Evolutionary conservation across 1,140 invertebrate genomes (phyloP).

Genomic region (Drosophila hydei): DNA sequence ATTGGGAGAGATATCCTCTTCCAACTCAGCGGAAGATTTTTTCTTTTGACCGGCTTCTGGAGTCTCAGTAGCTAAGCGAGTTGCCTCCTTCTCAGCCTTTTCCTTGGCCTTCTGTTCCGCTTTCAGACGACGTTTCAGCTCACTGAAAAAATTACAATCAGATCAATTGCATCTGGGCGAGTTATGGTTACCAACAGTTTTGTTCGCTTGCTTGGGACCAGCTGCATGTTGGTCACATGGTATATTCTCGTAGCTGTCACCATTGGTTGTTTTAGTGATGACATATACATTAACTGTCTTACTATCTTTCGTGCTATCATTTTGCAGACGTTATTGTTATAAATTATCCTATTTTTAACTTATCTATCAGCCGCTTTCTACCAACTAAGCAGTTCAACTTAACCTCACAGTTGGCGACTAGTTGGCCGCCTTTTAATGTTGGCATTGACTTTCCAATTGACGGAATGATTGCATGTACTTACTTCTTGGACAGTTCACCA

Average conservation of each 20-base stretch:
- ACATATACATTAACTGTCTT: slow-evolving; percentile 22
- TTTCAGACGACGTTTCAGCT: slow-evolving; percentile 95
- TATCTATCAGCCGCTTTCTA: slow-evolving; percentile 12
- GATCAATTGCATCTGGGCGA: slow-evolving; percentile 1
- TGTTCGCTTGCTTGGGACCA: slow-evolving; percentile 71
- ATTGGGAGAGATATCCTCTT: slow-evolving; percentile 96
- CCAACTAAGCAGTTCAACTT: slow-evolving; percentile 49
- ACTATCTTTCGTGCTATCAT: slow-evolving; percentile 45
- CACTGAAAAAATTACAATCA: slow-evolving; percentile 87
- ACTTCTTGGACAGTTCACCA: slow-evolving; percentile 81
- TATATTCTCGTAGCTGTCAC: slow-evolving; percentile 14
- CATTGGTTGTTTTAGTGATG: not conserved
- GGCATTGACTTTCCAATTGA: not conserved
- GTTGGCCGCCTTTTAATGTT: slow-evolving; percentile 26
- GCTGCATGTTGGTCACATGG: slow-evolving; percentile 50
- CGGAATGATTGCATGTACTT: slow-evolving; percentile 45
- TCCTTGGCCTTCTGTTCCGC: slow-evolving; percentile 96
- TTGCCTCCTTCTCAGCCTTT: slow-evolving; percentile 92
- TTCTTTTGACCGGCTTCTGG: slow-evolving; percentile 69
- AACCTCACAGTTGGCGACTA: slow-evolving; percentile 61
- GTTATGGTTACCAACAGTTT: slow-evolving; percentile 67
- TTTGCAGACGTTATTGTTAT: not conserved
- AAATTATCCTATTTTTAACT: slow-evolving; percentile 22
- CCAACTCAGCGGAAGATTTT: slow-evolving; percentile 84
- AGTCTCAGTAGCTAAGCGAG: slow-evolving; percentile 76